Conservation (phyloP, 2,797 vertebrate genomes). For the Neopelma chrysocephalum region DNA sequence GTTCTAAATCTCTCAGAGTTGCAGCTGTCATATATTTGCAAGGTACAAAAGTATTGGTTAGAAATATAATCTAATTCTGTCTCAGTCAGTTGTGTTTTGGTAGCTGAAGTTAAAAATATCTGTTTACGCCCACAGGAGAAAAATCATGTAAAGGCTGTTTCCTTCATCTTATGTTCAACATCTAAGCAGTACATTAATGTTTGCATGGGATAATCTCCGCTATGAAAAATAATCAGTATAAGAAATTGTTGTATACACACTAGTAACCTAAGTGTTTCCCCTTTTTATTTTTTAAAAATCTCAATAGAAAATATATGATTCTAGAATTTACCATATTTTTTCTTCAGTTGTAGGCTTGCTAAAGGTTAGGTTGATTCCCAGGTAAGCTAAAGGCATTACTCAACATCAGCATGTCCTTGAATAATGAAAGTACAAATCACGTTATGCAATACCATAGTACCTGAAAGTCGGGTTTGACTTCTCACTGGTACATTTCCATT, state of each 20-base stretch:
- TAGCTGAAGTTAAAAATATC: slow-evolving; percentile 66
- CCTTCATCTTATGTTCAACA: background rate
- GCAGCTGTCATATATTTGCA: slow-evolving; percentile 51
- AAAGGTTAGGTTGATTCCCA: background rate
- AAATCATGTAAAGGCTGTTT: slow-evolving; percentile 11
- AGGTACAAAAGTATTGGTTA: slow-evolving; percentile 43
- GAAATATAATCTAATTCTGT: slow-evolving; percentile 55
- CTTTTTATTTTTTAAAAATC: background rate
- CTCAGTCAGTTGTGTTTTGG: slow-evolving; percentile 53
- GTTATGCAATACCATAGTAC: slow-evolving; percentile 44
- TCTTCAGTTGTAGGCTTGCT: background rate
- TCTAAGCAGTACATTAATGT: slow-evolving; percentile 14
- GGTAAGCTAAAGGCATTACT: slow-evolving; percentile 20
- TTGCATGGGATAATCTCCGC: background rate
- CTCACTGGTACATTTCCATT: slow-evolving; percentile 55
- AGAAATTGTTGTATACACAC: background rate
- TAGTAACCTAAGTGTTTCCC: background rate
- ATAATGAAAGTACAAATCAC: background rate
- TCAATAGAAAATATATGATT: background rate
- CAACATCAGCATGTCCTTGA: slow-evolving; percentile 35
- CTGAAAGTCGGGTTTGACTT: slow-evolving; percentile 54
- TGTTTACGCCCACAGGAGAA: slow-evolving; percentile 42
- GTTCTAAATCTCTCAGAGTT: slow-evolving; percentile 36
- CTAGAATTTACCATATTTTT: background rate
- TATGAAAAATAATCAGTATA: background rate